A percentile compares a stretch with the other conserved stretches of the same genome.
Conservation (phyloP, 2,888 invertebrate species). For the Eupelmus urozonus region DNA sequence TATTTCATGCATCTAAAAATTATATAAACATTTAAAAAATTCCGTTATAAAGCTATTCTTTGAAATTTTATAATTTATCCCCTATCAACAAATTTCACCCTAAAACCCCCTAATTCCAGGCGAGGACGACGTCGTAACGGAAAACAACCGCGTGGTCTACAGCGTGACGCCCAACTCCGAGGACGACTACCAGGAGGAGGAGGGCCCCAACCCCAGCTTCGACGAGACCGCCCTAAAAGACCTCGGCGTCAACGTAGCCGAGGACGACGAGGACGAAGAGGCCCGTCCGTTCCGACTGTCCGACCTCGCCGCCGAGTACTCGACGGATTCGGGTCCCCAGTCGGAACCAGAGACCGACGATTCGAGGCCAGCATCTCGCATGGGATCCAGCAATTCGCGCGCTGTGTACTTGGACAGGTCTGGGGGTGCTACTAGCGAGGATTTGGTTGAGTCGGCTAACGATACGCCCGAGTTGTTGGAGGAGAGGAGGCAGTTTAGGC, state of each 20-base stretch:
- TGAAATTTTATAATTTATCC: too few species aligned
- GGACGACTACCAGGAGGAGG: slow-evolving; percentile 64
- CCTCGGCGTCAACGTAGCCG: slow-evolving; percentile 44
- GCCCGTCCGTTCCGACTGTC: slow-evolving; percentile 70
- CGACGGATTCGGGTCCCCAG: slow-evolving; percentile 74
- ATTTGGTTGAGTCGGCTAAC: slow-evolving; percentile 29
- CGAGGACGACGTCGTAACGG: slow-evolving; percentile 48
- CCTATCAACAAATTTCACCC: too few species aligned
- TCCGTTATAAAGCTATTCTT: too few species aligned
- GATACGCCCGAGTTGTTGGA: slow-evolving; percentile 24
- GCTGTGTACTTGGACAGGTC: slow-evolving; percentile 68
- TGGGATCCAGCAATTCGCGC: slow-evolving; percentile 70
- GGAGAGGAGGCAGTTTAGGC: not conserved
- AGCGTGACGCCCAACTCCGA: slow-evolving; percentile 46
- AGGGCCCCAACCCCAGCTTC: slow-evolving; percentile 59
- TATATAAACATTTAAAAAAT: too few species aligned
- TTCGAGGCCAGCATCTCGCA: slow-evolving; percentile 71
- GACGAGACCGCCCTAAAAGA: slow-evolving; percentile 61
- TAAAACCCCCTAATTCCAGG: too few species aligned
- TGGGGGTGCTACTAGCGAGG: slow-evolving; percentile 68
- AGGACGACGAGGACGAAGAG: slow-evolving; percentile 62
- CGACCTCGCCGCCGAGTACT: slow-evolving; percentile 72
- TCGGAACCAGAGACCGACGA: slow-evolving; percentile 73
- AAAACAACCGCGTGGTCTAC: slow-evolving; percentile 54
- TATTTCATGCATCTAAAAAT: too few species aligned